Evolutionary conservation across 2,797 vertebrate genomes (phyloP).

Genomic region (Helicolenus hilgendorfi): DNA sequence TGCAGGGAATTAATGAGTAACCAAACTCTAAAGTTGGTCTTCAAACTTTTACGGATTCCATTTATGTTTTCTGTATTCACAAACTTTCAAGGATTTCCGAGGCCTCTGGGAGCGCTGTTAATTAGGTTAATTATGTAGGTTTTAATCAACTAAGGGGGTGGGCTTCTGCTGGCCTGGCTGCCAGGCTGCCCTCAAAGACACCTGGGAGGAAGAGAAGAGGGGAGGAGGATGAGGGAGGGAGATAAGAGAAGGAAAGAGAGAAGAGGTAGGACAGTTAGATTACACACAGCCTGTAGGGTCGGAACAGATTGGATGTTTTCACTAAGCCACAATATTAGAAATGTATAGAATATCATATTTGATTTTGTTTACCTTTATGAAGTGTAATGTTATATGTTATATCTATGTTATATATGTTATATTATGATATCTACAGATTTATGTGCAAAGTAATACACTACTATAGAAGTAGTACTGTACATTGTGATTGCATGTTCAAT

Average conservation of each 20-base stretch:
- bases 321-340: not conserved
- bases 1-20: constrained; percentile 32
- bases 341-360: not conserved
- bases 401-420: too few species aligned
- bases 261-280: not conserved
- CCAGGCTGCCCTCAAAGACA: constrained; percentile 65
- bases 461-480: not conserved
- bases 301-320: not conserved
- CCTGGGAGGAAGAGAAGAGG: constrained; percentile 50
- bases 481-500: not conserved
- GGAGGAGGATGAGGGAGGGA: not conserved
- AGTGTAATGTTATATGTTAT: not conserved
- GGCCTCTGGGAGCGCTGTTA: constrained; percentile 70
- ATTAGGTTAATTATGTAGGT: constrained; percentile 75
- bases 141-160: constrained; percentile 70
- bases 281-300: not conserved
- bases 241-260: not conserved
- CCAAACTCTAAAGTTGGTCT: constrained; percentile 40
- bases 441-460: not conserved
- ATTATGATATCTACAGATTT: not conserved
- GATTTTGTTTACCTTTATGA: not conserved
- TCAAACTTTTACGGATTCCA: constrained; percentile 56
- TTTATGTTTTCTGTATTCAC: constrained; percentile 59
- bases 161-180: constrained; percentile 51
- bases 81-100: constrained; percentile 73